These are phyloP conservation scores for Liposcelis brunnea DNA, from an alignment of 2,888 invertebrate species.

Conservation along the genomic window DNA sequence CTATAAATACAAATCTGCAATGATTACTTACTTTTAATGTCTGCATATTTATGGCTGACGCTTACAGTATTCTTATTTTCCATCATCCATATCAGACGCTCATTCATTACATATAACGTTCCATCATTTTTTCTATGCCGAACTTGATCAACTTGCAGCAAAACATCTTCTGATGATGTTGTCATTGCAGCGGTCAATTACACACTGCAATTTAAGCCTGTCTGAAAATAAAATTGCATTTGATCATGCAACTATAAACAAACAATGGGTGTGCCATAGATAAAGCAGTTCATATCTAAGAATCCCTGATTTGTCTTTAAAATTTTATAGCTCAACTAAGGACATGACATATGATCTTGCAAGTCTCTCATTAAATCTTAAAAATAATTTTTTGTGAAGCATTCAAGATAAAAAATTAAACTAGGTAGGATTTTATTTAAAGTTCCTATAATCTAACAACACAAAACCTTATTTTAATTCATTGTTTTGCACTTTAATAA, in stretches of 20 bases:
- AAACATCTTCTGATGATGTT: constrained; percentile 85
- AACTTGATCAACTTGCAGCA: constrained; percentile 81
- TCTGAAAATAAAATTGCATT: constrained; percentile 9
- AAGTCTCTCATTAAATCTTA: too few species aligned
- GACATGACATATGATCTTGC: too few species aligned
- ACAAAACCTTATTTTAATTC: too few species aligned
- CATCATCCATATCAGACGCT: constrained; percentile 90
- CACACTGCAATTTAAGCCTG: not conserved
- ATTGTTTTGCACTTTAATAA: too few species aligned
- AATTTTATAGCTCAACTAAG: too few species aligned
- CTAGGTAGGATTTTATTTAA: too few species aligned
- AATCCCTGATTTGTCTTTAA: too few species aligned
- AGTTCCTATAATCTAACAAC: too few species aligned
- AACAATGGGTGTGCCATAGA: too few species aligned
- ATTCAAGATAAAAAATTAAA: too few species aligned
- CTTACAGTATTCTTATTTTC: constrained; percentile 82
- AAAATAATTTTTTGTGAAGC: too few species aligned
- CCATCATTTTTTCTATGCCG: constrained; percentile 94
- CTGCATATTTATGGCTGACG: constrained; percentile 83
- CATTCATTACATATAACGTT: constrained; percentile 86
- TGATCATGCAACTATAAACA: not conserved
- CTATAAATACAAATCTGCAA: constrained; percentile 9
- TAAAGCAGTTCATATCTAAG: too few species aligned
- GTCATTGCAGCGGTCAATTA: constrained; percentile 39
- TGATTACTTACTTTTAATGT: constrained; percentile 73